Base-by-base conservation (phyloP, 2,113 vertebrate genomes). In the Callospermophilus lateralis region DNA sequence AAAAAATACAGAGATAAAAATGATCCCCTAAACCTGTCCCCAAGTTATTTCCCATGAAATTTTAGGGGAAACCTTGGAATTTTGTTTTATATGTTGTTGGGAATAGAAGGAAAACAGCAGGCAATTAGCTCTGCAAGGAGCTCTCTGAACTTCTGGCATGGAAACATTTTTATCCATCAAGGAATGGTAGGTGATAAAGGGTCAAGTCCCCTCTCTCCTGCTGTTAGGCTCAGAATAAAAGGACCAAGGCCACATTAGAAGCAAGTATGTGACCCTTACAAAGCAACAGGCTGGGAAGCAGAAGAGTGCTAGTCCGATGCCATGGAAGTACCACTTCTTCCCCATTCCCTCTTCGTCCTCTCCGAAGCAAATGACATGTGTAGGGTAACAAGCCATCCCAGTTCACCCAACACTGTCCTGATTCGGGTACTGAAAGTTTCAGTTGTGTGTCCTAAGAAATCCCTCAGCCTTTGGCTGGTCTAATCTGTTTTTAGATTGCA, bases 91-190 rank as follows among this genome's bases (percentile, higher is more conserved):
- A 74, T 93, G 0, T 34, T 76, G 68, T 17, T 73, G 74, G 94
- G 58, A 90, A 37, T n/a, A 17, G 88, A 95, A 95, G 91, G 37
- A 86, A 90, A 10, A 13, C 37, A 73, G 81, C 0, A 4, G 51
- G 26, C 34, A 85, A 91, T 93, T 91, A 96, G 80, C 26, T 73
- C 45, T 37, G 51, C 74, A 67, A 93, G 55, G 70, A 19, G 32
- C 30, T 53, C 48, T 97, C 78, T 63, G 74, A 93, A 96, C 37
- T 77, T 96, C 83, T 63, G 48, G 89, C 79, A 89, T 89, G 78
- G n/a, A 95, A 85, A 28, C 22, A 28, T 48, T 96, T 98, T 96
- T 88, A 28, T 61, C 45, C 8, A n/a, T 58, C 83, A 63, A 79
- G 11, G 84, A 90, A 10, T 0, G 94, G 6, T 2, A 97, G 94